Base-by-base conservation (phyloP, 2,888 invertebrate species). In the Nineta flava region DNA sequence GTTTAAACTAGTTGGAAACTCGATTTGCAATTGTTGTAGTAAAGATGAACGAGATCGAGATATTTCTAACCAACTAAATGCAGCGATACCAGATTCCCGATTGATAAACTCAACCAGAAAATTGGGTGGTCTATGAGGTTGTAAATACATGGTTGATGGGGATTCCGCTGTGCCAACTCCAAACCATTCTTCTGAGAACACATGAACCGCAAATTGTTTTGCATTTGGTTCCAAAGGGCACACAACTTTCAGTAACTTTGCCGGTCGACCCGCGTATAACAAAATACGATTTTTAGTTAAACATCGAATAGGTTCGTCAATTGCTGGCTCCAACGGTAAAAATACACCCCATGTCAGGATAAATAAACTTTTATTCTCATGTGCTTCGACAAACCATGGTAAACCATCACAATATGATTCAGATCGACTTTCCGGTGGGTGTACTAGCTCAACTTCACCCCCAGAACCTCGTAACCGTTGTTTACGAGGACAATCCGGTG, bases 301-400 rank as follows among this genome's bases (percentile, higher is more conserved):
- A 62, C 90, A 90, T 52, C 80, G 74, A 53, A 75, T 74, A 2
- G 77, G 71, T 56, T 81, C 81, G 52, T 75, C 72, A 0, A 71
- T 65, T 6, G 76, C 67, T 2, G 79, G 75, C 57, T 79, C 77
- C 15, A 77, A 66, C 1, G 81, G 76, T 55, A 87, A 62, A 60
- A 84, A 81, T 55, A 79, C 79, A 44, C 88, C 88, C 87, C 87
- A 87, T 42, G 87, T 85, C 55, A 87, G 73, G 51, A 90, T 70
- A 63, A 86, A 88, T 50, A 90, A 73, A 40, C 87, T 87, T 47
- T 83, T 77, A 62, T 87, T 87, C 53, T 82, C 77, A 53, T 83
- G 76, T 2, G 87, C 85, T 61, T 83, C 82, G 50, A 88, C 74
- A 54, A 87, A 70, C 82, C 87, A 88, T 3, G 88, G 86, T 51